A percentile compares a stretch with the other conserved stretches of the same genome.
These are phyloP conservation scores for Tribolium madens DNA, from an alignment of 1,140 invertebrate genomes.

Conservation along the genomic window DNA sequence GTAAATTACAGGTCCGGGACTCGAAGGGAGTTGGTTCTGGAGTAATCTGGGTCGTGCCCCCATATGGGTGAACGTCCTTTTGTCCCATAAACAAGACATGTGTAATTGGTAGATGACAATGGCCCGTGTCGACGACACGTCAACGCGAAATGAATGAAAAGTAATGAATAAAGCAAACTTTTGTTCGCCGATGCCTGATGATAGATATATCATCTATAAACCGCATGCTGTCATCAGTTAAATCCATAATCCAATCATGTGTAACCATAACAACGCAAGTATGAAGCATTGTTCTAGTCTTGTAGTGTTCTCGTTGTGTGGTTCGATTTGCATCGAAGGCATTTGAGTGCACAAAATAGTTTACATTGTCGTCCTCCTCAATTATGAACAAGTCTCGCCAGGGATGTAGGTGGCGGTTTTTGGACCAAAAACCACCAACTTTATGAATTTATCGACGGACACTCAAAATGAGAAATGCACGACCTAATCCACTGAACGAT, in stretches of 20 bases:
- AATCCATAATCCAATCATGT: slow-evolving; percentile 35
- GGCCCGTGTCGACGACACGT: slow-evolving; percentile 2
- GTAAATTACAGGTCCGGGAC: slow-evolving; percentile 41
- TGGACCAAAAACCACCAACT: background rate
- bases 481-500: background rate
- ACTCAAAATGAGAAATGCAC: background rate
- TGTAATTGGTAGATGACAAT: slow-evolving; percentile 7
- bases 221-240: slow-evolving; percentile 25
- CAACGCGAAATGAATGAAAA: slow-evolving; percentile 23
- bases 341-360: slow-evolving; percentile 11
- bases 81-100: slow-evolving; percentile 27
- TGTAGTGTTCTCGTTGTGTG: slow-evolving; percentile 29
- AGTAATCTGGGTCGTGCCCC: no score
- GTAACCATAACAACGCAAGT: slow-evolving; percentile 38
- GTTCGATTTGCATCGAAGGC: slow-evolving; percentile 19
- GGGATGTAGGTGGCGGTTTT: background rate
- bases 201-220: slow-evolving; percentile 38
- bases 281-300: slow-evolving; percentile 33
- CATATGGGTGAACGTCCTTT: slow-evolving; percentile 40
- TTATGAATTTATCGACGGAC: background rate
- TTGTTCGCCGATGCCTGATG: slow-evolving; percentile 25
- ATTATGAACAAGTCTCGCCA: slow-evolving; percentile 4
- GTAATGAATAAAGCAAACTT: slow-evolving; percentile 38
- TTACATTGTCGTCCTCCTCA: slow-evolving; percentile 2
- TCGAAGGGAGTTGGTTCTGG: slow-evolving; percentile 9